A percentile compares a stretch with the other conserved stretches of the same genome.
Evolutionary conservation across 2,888 invertebrate genomes (phyloP).

Genomic region (Cybosia mesomella): DNA sequence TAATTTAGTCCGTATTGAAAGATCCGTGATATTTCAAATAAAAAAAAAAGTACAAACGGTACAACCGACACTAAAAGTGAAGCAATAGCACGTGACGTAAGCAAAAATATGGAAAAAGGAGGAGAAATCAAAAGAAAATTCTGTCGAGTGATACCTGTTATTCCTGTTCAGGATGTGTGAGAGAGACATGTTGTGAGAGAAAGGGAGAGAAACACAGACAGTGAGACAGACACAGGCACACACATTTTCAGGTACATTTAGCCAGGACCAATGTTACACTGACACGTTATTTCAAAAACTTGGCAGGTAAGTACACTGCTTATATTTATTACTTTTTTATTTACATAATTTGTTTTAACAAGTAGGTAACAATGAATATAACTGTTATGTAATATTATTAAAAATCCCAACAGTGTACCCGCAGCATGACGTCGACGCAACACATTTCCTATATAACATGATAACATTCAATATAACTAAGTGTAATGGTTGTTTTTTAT

Average conservation of each 20-base stretch:
- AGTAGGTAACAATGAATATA: not conserved
- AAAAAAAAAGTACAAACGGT: slow-evolving; percentile 28
- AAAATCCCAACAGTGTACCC: slow-evolving; percentile 21
- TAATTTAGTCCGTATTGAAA: not conserved
- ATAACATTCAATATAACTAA: slow-evolving; percentile 31
- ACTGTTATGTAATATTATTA: not conserved
- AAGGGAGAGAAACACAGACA: slow-evolving; percentile 85
- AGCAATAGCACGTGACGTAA: slow-evolving; percentile 82
- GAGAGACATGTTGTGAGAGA: slow-evolving; percentile 85
- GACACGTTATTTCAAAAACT: slow-evolving; percentile 3
- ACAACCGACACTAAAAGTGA: slow-evolving; percentile 57
- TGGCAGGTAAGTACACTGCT: slow-evolving; percentile 9
- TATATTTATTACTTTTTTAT: not conserved
- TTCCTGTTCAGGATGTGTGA: slow-evolving; percentile 84
- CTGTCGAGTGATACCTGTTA: slow-evolving; percentile 84
- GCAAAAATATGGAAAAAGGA: slow-evolving; percentile 67
- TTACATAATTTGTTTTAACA: not conserved
- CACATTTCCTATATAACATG: slow-evolving; percentile 32
- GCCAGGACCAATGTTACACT: slow-evolving; percentile 32
- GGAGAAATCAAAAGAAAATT: slow-evolving; percentile 65
- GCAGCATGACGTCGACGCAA: slow-evolving; percentile 38
- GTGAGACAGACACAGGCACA: slow-evolving; percentile 86
- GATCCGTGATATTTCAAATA: not conserved
- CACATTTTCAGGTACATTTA: slow-evolving; percentile 62
- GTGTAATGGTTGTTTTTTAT: slow-evolving; percentile 27